Conservation (phyloP, 2,888 invertebrate species). For the Aromia moschata region DNA sequence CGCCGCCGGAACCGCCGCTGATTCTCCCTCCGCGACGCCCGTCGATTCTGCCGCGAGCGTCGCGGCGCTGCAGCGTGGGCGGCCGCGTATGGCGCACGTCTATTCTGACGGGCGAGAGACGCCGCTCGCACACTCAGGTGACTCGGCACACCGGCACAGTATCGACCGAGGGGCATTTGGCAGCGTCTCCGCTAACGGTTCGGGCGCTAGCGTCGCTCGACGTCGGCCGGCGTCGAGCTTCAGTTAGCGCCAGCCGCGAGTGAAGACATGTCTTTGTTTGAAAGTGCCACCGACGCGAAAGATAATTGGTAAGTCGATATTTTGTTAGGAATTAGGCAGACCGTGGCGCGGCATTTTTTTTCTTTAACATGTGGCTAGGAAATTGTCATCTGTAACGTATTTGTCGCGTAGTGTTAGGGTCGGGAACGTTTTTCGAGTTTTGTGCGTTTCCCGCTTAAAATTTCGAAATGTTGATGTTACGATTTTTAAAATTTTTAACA, state of each 20-base stretch:
- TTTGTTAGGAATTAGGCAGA: too few species aligned
- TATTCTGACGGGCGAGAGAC: too few species aligned
- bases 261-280: conserved; percentile 60
- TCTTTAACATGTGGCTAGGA: too few species aligned
- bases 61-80: conserved; percentile 38
- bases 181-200: conserved; percentile 59
- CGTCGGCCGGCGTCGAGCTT: conserved; percentile 58
- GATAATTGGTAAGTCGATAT: conserved; percentile 59
- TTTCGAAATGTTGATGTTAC: conserved; percentile 22
- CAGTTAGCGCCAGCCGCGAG: conserved; percentile 61
- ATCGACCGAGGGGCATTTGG: conserved; percentile 61
- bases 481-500: too few species aligned
- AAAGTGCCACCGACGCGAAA: conserved; percentile 55
- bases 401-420: too few species aligned
- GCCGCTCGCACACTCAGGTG: conserved; percentile 54
- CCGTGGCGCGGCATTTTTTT: too few species aligned
- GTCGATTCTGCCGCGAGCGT: background rate
- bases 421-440: background rate
- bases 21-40: background rate
- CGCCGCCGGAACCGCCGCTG: conserved; percentile 30
- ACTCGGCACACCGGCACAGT: conserved; percentile 50
- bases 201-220: conserved; percentile 61
- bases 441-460: conserved; percentile 19
- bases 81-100: conserved; percentile 51
- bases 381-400: too few species aligned